A percentile compares a stretch with the other conserved stretches of the same genome.
phyloP scores from a whole-genome alignment of 2,888 invertebrate species.

The Eupithecia subfuscata region DNA sequence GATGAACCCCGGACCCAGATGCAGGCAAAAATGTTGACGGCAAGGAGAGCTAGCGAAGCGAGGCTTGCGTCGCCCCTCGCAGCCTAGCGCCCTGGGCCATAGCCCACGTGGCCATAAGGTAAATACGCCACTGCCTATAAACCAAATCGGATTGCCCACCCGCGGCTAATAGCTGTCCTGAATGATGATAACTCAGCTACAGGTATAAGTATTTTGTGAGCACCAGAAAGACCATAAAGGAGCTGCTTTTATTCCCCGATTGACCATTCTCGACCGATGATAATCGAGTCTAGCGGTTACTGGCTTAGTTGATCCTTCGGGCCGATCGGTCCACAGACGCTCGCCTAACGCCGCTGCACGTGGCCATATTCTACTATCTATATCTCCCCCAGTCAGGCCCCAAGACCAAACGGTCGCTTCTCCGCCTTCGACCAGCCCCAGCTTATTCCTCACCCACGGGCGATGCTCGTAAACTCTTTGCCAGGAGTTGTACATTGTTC shows the following conservation, averaged over 20 bases:
- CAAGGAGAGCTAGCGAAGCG: too few relatives aligned
- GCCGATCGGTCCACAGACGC: constrained; percentile 87
- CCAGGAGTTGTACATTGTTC: constrained; percentile 92
- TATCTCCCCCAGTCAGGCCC: constrained; percentile 86
- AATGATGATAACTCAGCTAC: constrained; percentile 56
- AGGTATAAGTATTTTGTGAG: constrained; percentile 87
- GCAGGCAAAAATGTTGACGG: too few relatives aligned
- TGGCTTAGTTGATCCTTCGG: constrained; percentile 73
- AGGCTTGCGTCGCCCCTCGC: too few relatives aligned
- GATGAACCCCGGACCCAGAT: too few relatives aligned
- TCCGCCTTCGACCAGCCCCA: constrained; percentile 86
- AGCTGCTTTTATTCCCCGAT: constrained; percentile 85
- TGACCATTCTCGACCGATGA: constrained; percentile 85
- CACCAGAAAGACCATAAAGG: constrained; percentile 91
- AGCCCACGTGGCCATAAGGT: too few relatives aligned
- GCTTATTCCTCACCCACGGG: constrained; percentile 80
- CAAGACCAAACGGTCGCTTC: constrained; percentile 93
- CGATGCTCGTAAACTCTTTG: constrained; percentile 92
- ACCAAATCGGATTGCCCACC: background rate
- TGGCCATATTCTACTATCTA: constrained; percentile 92
- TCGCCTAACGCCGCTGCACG: constrained; percentile 91
- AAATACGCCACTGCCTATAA: background rate
- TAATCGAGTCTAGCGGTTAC: constrained; percentile 87
- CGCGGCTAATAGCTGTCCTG: background rate
- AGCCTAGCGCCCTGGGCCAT: too few relatives aligned